Conservation (phyloP, 2,888 invertebrate genomes). For the Erebia epiphron region DNA sequence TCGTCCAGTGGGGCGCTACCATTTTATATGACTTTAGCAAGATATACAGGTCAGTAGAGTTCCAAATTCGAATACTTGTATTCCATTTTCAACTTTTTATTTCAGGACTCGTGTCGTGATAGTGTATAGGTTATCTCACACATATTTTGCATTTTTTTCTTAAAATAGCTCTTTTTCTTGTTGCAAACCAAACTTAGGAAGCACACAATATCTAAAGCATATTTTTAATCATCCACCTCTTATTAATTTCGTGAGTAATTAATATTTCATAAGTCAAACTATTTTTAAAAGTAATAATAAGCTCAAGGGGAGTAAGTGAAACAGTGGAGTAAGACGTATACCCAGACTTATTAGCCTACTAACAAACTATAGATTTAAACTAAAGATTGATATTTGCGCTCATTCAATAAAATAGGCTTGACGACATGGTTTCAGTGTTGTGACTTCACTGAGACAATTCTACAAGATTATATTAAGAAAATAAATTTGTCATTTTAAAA, state of each 20-base stretch:
- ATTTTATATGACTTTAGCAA: conserved; percentile 99
- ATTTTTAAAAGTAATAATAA: too few species aligned
- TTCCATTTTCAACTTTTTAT: conserved; percentile 22
- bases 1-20: conserved; percentile 94
- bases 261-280: not conserved
- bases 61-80: not conserved
- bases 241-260: not conserved
- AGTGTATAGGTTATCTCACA: conserved; percentile 13
- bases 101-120: conserved; percentile 5
- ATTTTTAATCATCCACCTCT: not conserved
- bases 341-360: too few species aligned
- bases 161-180: not conserved
- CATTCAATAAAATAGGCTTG: too few species aligned
- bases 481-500: not conserved
- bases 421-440: too few species aligned
- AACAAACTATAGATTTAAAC: too few species aligned
- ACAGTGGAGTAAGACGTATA: too few species aligned
- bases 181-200: not conserved
- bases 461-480: too few species aligned
- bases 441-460: too few species aligned
- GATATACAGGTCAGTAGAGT: conserved; percentile 90
- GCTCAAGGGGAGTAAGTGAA: too few species aligned
- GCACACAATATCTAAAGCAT: not conserved
- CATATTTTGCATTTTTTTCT: not conserved
- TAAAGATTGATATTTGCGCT: too few species aligned